A percentile compares a stretch with the other conserved stretches of the same genome.
These are phyloP conservation scores for Chiloscyllium plagiosum DNA, from an alignment of 2,113 vertebrate species.

Conservation along the genomic window DNA sequence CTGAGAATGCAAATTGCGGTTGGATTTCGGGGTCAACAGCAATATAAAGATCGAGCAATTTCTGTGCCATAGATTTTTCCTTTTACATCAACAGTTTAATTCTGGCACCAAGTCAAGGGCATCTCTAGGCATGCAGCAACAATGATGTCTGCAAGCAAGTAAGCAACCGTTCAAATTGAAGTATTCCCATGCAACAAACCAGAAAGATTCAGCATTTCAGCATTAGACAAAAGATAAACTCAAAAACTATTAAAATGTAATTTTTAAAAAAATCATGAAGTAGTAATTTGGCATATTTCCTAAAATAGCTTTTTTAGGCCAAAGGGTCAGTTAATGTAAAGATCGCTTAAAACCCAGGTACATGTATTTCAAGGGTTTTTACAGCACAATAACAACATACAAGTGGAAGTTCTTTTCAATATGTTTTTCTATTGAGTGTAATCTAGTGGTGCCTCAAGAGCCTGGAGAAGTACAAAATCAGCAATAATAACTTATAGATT, in stretches of 20 bases:
- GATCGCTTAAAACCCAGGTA: too few species aligned
- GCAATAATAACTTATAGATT: too few species aligned
- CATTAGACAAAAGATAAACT: not conserved
- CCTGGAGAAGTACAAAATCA: not conserved
- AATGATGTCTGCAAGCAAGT: not conserved
- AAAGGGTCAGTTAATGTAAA: not conserved
- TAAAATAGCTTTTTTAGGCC: not conserved
- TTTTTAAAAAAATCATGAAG: not conserved
- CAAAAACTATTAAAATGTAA: not conserved
- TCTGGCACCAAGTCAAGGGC: not conserved
- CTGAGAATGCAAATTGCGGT: not conserved
- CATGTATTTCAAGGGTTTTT: not conserved
- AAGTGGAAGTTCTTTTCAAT: not conserved
- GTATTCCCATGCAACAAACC: not conserved
- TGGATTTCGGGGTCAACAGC: not conserved
- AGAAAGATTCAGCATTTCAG: not conserved
- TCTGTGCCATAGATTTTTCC: not conserved
- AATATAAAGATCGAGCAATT: not conserved
- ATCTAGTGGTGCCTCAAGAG: not conserved
- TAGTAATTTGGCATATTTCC: not conserved
- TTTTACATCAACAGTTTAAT: not conserved
- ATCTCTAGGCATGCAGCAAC: not conserved
- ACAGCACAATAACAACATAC: not conserved
- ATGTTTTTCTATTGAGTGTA: not conserved
- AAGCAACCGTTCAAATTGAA: not conserved